Evolutionary conservation across 1,140 invertebrate species (phyloP).

Genomic region (Drosophila busckii): DNA sequence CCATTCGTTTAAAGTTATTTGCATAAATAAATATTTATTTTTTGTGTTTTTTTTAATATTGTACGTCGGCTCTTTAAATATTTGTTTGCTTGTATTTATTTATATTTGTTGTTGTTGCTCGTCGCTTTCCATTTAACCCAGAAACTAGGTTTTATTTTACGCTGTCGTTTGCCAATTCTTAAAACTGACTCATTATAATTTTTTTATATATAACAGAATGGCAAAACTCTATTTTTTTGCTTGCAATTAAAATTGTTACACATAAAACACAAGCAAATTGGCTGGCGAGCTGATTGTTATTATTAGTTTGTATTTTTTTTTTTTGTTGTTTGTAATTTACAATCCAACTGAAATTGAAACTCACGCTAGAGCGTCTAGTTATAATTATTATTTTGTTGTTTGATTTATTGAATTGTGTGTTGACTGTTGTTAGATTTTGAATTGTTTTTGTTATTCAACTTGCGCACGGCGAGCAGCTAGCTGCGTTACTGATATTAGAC

Average conservation of each 20-base stretch:
- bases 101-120: constrained; percentile 13
- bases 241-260: neutral
- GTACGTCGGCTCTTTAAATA: constrained; percentile 5
- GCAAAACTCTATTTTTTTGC: neutral
- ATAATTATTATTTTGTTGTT: constrained; percentile 32
- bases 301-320: too few species aligned
- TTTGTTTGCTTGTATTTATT: constrained; percentile 16
- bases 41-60: constrained; percentile 42
- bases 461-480: constrained; percentile 73
- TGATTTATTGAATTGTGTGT: constrained; percentile 15
- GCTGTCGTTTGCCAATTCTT: constrained; percentile 13
- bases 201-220: too few species aligned
- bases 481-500: constrained; percentile 74
- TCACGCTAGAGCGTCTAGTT: too few species aligned
- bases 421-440: constrained; percentile 9
- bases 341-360: too few species aligned
- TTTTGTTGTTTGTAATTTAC: constrained; percentile 10
- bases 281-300: too few species aligned
- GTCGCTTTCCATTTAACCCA: constrained; percentile 53
- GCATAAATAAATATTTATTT: constrained; percentile 67
- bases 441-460: constrained; percentile 32
- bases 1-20: constrained; percentile 39
- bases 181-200: constrained; percentile 40
- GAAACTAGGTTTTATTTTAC: constrained; percentile 35
- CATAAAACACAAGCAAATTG: too few species aligned